These are phyloP conservation scores for Aphis gossypii DNA, from an alignment of 1,140 invertebrate genomes.

Conservation along the genomic window DNA sequence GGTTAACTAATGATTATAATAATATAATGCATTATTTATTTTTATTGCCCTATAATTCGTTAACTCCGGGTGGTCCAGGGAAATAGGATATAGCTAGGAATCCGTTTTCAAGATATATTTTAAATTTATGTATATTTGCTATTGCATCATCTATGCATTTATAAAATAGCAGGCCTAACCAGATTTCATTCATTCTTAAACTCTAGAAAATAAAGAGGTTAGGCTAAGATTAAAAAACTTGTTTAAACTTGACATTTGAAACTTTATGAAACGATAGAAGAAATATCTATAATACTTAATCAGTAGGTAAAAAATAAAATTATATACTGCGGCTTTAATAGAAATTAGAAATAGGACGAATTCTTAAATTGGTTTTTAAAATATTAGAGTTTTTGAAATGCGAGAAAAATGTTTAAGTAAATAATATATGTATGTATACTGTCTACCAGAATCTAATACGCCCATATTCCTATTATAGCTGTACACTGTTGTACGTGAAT, in stretches of 20 bases:
- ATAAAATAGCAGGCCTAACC: background rate
- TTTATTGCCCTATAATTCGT: constrained; percentile 12
- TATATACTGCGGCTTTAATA: background rate
- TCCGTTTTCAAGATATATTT: background rate
- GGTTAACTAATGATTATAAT: background rate
- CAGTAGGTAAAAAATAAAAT: background rate
- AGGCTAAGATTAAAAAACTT: background rate
- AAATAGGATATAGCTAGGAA: background rate
- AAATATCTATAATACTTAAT: background rate
- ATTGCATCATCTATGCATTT: constrained; percentile 7
- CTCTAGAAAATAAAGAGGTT: constrained; percentile 14
- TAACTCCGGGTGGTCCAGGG: constrained; percentile 16
- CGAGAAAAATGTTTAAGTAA: background rate
- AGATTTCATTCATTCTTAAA: constrained; percentile 38
- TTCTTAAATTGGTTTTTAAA: background rate
- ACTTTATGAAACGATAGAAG: background rate
- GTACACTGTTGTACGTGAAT: too few species aligned
- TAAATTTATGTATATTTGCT: constrained; percentile 31
- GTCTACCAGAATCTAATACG: background rate
- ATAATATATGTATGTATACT: background rate
- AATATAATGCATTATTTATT: constrained; percentile 41
- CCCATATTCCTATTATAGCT: background rate
- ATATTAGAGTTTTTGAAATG: background rate
- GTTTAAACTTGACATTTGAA: constrained; percentile 16
- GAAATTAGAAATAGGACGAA: background rate